These are phyloP conservation scores for Cyprinus carpio DNA, from an alignment of 2,113 vertebrate genomes.

Conservation along the genomic window DNA sequence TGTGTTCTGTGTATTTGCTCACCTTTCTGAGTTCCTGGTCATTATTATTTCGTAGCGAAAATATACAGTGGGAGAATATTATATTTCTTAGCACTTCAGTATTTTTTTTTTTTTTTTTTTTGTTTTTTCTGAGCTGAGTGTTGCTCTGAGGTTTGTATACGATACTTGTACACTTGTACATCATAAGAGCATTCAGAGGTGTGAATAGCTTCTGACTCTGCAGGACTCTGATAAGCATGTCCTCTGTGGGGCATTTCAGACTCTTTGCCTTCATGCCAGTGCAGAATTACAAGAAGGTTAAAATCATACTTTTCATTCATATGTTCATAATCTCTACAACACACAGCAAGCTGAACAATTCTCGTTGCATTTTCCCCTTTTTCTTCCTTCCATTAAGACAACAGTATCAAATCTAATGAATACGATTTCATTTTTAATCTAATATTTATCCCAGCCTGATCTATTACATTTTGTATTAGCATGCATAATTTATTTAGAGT, in stretches of 20 bases:
- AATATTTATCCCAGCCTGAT: neutral
- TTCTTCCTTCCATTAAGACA: too few relatives aligned
- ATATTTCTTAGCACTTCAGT: too few relatives aligned
- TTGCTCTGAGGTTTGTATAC: too few relatives aligned
- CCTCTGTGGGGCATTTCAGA: neutral
- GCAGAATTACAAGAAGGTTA: neutral
- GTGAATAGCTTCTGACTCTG: neutral
- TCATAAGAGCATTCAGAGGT: slow-evolving; percentile 11
- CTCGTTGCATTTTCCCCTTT: too few relatives aligned
- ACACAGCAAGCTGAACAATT: too few relatives aligned
- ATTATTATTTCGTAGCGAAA: neutral
- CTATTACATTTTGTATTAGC: neutral
- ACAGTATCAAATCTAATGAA: neutral
- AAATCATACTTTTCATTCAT: too few relatives aligned
- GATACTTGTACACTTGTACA: too few relatives aligned
- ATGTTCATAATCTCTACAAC: too few relatives aligned
- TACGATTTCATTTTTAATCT: neutral
- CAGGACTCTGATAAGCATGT: slow-evolving; percentile 16
- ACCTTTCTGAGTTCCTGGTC: neutral
- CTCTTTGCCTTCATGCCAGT: neutral
- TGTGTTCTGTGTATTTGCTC: neutral
- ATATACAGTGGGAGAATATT: too few relatives aligned
- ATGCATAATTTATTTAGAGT: neutral
- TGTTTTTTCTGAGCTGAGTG: too few relatives aligned
- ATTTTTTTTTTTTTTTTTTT: too few relatives aligned